Evolutionary conservation across 2,888 invertebrate species (phyloP), one percentile per base, ranked within the genome.

Genomic region (Phymatocera aterrima): DNA sequence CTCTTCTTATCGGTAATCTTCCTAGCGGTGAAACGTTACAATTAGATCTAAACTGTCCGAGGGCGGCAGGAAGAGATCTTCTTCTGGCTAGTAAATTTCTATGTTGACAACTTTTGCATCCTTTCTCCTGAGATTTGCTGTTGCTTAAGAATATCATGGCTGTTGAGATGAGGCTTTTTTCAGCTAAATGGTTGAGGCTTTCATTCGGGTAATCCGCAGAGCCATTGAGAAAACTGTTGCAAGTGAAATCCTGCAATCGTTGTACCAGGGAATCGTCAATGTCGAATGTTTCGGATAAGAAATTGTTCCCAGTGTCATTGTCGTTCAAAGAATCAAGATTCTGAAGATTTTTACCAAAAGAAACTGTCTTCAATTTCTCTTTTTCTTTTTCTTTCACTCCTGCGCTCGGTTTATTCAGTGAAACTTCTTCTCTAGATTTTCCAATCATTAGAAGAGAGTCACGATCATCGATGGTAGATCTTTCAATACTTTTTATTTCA

Each of bases 11-110:
- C 24, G 85, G 85, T 78, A 85, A 81, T 79, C 84, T 88, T 37
- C 84, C 85, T 8, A 86, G 77, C 2, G 83, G 78, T 3, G 82
- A 81, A 72, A 80, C 83, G 28, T 37, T 77, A 77, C 81, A 83
- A 40, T 72, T 10, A 72, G 79, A 79, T 61, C 79, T 84, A 65
- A 84, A 81, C 60, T 84, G 84, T 21, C 82, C 82, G 46, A 88
- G 80, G 15, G 83, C 83, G 5, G 85, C 84, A 0, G 88, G 88
- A 6, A 88, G 80, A 15, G 88, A 88, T 80, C 85, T 84, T 80
- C 88, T 82, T 46, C 88, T 86, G 3, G 84, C 79, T 4, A 85
- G 78, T 74, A 75, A 79, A 21, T 57, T 84, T 57, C 80, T 82
- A 31, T 82, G 78, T 48, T 79, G 80, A 77, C 86, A 87, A 8